Percentiles rank a stretch among this genome's conserved stretches.
These are phyloP conservation scores for Heliangelus exortis DNA, from an alignment of 2,797 vertebrate species.

Conservation along the genomic window DNA sequence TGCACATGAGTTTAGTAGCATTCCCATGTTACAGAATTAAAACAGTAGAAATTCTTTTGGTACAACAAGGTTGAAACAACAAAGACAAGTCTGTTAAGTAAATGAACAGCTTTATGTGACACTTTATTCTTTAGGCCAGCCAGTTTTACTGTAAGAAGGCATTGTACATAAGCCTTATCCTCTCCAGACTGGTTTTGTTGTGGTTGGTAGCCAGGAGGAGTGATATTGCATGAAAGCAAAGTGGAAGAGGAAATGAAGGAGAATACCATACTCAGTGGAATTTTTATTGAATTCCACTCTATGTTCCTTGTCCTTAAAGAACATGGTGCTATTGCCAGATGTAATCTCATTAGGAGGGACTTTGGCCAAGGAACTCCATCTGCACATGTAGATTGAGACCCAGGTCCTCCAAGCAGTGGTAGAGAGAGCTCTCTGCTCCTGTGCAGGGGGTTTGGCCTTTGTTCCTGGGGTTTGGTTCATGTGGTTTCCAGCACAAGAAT, in stretches of 20 bases:
- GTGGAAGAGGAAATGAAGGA: conserved; percentile 49
- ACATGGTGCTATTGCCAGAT: background rate
- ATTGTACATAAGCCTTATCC: background rate
- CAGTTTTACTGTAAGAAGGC: background rate
- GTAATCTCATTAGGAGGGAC: background rate
- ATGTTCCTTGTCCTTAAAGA: background rate
- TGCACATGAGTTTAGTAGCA: background rate
- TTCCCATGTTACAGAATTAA: background rate
- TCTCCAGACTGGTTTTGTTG: background rate
- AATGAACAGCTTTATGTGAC: background rate
- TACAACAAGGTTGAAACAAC: background rate
- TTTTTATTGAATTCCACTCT: conserved; percentile 35
- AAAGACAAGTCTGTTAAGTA: background rate
- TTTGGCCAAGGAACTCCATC: background rate
- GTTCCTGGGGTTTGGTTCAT: background rate
- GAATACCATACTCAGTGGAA: background rate
- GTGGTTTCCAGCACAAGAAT: background rate
- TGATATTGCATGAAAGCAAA: background rate
- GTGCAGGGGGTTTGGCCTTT: background rate
- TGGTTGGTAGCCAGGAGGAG: background rate
- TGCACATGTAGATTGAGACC: background rate
- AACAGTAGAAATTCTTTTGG: background rate
- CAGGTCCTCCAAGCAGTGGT: background rate
- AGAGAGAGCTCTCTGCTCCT: background rate
- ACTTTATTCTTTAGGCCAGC: background rate